phyloP scores from a whole-genome alignment of 1,140 invertebrate species.

The Coboldia fuscipes region DNA sequence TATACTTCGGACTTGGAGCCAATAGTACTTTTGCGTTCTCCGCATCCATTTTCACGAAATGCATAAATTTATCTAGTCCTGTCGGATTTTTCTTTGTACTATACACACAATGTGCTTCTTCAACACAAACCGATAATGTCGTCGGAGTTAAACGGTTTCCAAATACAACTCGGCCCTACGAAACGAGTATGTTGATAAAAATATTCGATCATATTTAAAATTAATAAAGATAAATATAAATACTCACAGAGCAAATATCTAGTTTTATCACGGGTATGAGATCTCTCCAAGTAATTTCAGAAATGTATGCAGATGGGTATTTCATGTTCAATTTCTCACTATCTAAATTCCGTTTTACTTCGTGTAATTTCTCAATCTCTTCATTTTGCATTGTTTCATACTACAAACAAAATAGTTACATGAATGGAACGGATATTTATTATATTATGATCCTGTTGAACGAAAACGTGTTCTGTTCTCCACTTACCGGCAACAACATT shows the following conservation, averaged over 20 bases:
- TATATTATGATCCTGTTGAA: too few species aligned
- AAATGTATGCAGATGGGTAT: conserved; percentile 46
- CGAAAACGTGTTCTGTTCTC: too few species aligned
- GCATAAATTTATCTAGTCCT: conserved; percentile 86
- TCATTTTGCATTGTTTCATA: conserved; percentile 10
- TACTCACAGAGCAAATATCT: conserved; percentile 61
- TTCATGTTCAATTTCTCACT: conserved; percentile 35
- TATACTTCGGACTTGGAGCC: conserved; percentile 84
- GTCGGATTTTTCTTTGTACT: conserved; percentile 89
- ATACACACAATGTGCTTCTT: conserved; percentile 87
- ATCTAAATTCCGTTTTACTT: conserved; percentile 34
- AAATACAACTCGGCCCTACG: conserved; percentile 75
- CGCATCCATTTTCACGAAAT: conserved; percentile 82
- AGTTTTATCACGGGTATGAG: conserved; percentile 93
- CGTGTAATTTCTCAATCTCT: conserved; percentile 20
- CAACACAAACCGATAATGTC: conserved; percentile 77
- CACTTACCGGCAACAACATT: conserved; percentile 35
- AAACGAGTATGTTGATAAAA: too few species aligned
- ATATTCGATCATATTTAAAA: too few species aligned
- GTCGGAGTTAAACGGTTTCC: conserved; percentile 91
- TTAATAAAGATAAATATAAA: too few species aligned
- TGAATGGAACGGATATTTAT: too few species aligned
- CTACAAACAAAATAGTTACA: conserved; percentile 1
- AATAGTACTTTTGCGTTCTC: conserved; percentile 91
- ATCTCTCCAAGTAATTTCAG: conserved; percentile 80